Evolutionary conservation across 2,113 vertebrate species (phyloP), one percentile per base, ranked within the genome.

Genomic region (Osmerus mordax): DNA sequence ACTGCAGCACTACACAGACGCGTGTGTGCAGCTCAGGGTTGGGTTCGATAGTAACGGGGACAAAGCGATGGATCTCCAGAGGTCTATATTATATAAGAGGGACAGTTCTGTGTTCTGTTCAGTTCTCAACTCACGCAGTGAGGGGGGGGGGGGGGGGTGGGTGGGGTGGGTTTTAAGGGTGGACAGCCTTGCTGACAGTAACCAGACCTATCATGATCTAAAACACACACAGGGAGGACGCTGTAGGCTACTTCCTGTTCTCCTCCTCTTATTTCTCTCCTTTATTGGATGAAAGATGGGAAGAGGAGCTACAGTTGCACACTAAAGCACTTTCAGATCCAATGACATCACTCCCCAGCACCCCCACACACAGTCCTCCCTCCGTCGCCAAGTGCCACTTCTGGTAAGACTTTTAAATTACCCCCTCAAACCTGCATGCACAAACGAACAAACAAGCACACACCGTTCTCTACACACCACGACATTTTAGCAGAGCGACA

Each of bases 331-430:
- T 70, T 83, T 52, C 41, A 25, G 73, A 78, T 77, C 63, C 59
- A 7, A 79, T 88, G 84, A 88, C 23, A 72, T 89, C 85, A 23
- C 18, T 61, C 59, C 59, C 58, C 65, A 36, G 70, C 52, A 28
- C 69, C 56, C 16, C 8, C 58, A 41, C 36, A 41, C 36, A 41
- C 36, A 41, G 6, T 41, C 58, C 71, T 79, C 81, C 62, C 74
- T 23, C 54, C 16, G 71, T 81, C 76, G 76, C 78, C 77, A 81
- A 81, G 67, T 78, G 76, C 75, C 73, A 53, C 80, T 76, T 23
- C 75, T 53, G 71, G 64, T 65, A 68, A 32, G 25, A 74, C 68
- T 65, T 68, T 65, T 75, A 68, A 76, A 76, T 73, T 73, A 81
- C 80, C 77, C n/a, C n/a, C 19, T 23, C 58, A 11, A 56, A 60